Evolutionary conservation across 2,888 invertebrate species (phyloP).

Genomic region (Diabrotica balteata): DNA sequence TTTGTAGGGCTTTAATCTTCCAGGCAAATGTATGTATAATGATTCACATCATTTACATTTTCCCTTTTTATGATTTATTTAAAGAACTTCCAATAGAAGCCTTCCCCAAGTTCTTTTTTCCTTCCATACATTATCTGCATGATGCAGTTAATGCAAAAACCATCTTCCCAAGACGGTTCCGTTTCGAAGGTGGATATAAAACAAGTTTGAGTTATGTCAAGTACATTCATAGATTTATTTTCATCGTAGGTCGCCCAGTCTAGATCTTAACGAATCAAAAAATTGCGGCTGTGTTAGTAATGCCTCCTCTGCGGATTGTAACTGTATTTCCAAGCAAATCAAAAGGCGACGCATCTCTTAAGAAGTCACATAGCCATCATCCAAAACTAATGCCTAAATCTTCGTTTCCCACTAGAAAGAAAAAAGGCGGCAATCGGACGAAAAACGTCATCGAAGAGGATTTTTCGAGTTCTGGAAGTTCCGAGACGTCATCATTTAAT

Average conservation of each 20-base stretch:
- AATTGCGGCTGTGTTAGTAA: constrained; percentile 33
- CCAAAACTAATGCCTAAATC: constrained; percentile 38
- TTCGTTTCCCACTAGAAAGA: constrained; percentile 37
- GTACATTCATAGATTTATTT: not conserved
- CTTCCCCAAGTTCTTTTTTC: too few relatives aligned
- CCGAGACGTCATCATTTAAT: constrained; percentile 73
- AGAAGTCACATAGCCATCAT: constrained; percentile 9
- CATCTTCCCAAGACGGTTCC: too few relatives aligned
- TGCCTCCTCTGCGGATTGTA: constrained; percentile 26
- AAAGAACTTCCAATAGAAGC: too few relatives aligned
- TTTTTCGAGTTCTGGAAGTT: constrained; percentile 55
- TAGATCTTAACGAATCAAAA: constrained; percentile 59
- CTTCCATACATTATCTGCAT: too few relatives aligned
- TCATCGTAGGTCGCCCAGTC: constrained; percentile 64
- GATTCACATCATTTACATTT: too few relatives aligned
- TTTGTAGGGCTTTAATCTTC: too few relatives aligned
- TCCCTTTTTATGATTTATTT: too few relatives aligned
- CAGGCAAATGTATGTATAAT: too few relatives aligned
- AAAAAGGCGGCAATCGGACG: constrained; percentile 20
- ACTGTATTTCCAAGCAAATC: constrained; percentile 18
- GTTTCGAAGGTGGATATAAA: too few relatives aligned
- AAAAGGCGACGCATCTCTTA: constrained; percentile 6
- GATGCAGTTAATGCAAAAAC: too few relatives aligned
- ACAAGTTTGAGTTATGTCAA: not conserved
- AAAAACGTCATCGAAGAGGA: constrained; percentile 43